A percentile compares a stretch with the other conserved stretches of the same genome.
These are phyloP conservation scores for Pangasius macronema DNA, from an alignment of 2,797 vertebrate genomes.

Conservation along the genomic window DNA sequence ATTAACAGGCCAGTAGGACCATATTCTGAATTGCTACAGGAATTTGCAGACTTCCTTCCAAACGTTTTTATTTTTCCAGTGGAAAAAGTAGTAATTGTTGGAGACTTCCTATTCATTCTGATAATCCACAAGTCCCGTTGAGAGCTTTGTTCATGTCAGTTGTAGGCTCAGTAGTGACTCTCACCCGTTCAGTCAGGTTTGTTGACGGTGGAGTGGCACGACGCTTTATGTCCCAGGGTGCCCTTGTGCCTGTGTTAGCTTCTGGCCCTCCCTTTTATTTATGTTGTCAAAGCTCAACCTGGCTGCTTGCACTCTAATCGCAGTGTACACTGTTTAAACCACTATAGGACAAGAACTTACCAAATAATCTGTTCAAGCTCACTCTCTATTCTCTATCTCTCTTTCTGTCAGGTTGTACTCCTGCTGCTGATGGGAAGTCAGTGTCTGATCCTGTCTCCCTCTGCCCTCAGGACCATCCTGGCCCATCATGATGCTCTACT, in stretches of 20 bases:
- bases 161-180: neutral
- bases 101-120: slow-evolving; percentile 1
- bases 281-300: neutral
- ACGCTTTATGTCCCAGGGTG: neutral
- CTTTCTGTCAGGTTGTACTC: neutral
- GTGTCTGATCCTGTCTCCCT: neutral
- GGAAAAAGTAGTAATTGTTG: neutral
- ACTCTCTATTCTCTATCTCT: neutral
- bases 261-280: neutral
- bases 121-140: neutral
- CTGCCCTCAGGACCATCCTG: neutral
- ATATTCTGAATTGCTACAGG: neutral
- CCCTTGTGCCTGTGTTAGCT: neutral
- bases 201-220: neutral
- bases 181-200: neutral
- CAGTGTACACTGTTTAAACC: neutral
- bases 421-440: neutral
- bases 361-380: neutral
- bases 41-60: neutral
- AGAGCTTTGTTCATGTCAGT: neutral
- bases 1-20: neutral
- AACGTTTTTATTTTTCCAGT: neutral
- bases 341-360: neutral
- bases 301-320: neutral
- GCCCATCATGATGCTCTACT: neutral